Evolutionary conservation across 2,797 vertebrate genomes (phyloP).

Genomic region (Melanotaenia pygmaea): DNA sequence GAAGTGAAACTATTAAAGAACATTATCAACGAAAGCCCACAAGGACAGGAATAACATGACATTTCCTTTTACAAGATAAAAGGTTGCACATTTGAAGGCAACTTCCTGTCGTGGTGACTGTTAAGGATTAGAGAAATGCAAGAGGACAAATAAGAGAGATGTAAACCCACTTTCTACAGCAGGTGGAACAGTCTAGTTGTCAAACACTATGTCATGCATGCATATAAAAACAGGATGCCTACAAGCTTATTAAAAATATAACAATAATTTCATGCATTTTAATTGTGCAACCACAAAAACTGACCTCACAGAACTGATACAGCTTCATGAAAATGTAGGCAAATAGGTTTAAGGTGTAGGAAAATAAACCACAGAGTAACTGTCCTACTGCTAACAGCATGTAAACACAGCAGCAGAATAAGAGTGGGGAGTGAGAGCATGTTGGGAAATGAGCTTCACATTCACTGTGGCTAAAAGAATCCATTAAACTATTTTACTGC

Average conservation of each 20-base stretch:
- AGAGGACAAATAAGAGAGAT: background rate
- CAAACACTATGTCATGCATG: background rate
- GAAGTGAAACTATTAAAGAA: background rate
- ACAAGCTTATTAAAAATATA: too few species aligned
- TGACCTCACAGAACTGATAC: constrained; percentile 4
- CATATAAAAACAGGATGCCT: background rate
- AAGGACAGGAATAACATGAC: background rate
- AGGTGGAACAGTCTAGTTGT: background rate
- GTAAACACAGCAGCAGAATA: constrained; percentile 25
- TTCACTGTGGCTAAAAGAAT: constrained; percentile 7
- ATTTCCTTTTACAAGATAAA: constrained; percentile 29
- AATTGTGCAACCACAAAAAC: background rate
- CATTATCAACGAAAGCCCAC: constrained; percentile 11
- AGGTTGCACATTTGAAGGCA: constrained; percentile 1
- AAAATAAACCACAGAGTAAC: constrained; percentile 25
- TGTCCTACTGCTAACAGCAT: background rate
- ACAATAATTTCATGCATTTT: background rate
- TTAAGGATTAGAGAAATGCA: background rate
- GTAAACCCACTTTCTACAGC: background rate
- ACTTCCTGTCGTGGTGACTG: constrained; percentile 17
- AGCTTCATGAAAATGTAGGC: constrained; percentile 5
- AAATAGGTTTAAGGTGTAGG: constrained; percentile 14
- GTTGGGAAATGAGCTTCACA: constrained; percentile 36
- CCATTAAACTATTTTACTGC: constrained; percentile 28
- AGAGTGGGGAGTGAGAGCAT: background rate